Percentiles rank a stretch among this genome's conserved stretches.
phyloP scores from a whole-genome alignment of 2,888 invertebrate species.

The Stegana nigrithorax region DNA sequence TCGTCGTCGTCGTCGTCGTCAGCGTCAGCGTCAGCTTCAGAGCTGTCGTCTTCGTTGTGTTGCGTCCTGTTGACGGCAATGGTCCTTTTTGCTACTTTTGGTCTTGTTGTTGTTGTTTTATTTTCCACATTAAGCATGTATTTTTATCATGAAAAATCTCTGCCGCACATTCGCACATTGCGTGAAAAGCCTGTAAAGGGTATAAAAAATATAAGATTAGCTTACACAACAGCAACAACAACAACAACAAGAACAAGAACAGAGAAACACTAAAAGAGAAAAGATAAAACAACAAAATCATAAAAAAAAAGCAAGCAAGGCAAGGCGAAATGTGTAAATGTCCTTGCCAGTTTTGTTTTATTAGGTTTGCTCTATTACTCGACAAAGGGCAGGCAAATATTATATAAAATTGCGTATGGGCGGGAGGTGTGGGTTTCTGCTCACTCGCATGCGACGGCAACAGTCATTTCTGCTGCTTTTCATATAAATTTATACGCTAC shows the following conservation, averaged over 20 bases:
- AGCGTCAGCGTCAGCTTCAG: background rate
- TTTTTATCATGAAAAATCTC: slow-evolving; percentile 11
- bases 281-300: too few relatives aligned
- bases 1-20: background rate
- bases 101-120: slow-evolving; percentile 1
- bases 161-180: slow-evolving; percentile 4
- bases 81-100: background rate
- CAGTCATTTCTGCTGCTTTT: slow-evolving; percentile 8
- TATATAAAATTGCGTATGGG: too few relatives aligned
- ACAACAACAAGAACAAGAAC: background rate
- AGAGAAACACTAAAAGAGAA: too few relatives aligned
- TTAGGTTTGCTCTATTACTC: background rate
- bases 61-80: slow-evolving; percentile 37
- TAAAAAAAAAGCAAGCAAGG: background rate
- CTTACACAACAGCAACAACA: background rate
- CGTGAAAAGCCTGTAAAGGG: slow-evolving; percentile 2
- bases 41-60: slow-evolving; percentile 28
- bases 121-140: too few relatives aligned
- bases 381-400: too few relatives aligned
- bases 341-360: slow-evolving; percentile 12
- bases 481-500: background rate
- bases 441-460: too few relatives aligned
- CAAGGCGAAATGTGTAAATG: slow-evolving; percentile 10
- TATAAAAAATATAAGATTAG: background rate
- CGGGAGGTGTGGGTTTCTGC: too few relatives aligned